Evolutionary conservation across 2,113 vertebrate genomes (phyloP).

Genomic region (Bolborhynchus lineola): DNA sequence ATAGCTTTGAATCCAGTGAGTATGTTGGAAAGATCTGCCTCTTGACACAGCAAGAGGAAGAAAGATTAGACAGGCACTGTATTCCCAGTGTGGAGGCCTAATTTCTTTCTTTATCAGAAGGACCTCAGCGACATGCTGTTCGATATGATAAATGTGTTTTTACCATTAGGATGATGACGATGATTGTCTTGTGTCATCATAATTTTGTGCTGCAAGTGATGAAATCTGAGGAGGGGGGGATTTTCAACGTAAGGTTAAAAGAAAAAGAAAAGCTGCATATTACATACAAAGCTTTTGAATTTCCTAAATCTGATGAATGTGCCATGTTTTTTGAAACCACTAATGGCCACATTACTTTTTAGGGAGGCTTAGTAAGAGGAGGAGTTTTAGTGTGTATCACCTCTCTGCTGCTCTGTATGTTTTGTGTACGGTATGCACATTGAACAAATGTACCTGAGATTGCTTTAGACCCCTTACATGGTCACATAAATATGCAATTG

Average conservation of each 20-base stretch:
- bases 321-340: not conserved
- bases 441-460: not conserved
- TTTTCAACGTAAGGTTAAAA: not conserved
- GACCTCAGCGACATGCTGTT: not conserved
- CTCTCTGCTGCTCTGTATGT: not conserved
- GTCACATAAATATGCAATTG: not conserved
- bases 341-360: not conserved
- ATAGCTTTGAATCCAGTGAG: conserved; percentile 19
- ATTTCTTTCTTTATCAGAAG: conserved; percentile 6
- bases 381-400: not conserved
- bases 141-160: not conserved
- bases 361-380: not conserved
- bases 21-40: conserved; percentile 39
- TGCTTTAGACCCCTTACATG: not conserved
- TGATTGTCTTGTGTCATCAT: not conserved
- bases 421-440: not conserved
- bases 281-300: not conserved
- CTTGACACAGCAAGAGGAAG: conserved; percentile 2
- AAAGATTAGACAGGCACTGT: conserved; percentile 25
- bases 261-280: not conserved
- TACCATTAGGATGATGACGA: not conserved
- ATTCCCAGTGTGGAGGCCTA: not conserved
- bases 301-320: not conserved
- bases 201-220: not conserved
- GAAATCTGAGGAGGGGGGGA: not conserved